Evolutionary conservation across 1,140 invertebrate genomes (phyloP).

Genomic region (Myzus persicae): DNA sequence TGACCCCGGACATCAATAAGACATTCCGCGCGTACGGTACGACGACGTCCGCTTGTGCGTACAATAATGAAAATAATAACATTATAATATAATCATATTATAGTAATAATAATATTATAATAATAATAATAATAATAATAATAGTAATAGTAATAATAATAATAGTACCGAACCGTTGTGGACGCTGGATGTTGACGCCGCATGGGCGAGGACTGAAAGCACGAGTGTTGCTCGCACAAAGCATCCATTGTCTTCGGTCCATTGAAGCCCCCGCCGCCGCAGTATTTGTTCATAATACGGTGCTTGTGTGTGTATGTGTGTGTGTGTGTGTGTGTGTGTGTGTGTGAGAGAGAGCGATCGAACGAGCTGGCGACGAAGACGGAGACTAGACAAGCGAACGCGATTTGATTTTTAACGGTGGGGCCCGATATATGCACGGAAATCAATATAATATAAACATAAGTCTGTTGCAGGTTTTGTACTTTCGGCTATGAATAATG

Average conservation of each 20-base stretch:
- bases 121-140: background rate
- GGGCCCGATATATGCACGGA: background rate
- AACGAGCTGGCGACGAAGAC: background rate
- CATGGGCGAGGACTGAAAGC: background rate
- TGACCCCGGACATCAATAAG: slow-evolving; percentile 50
- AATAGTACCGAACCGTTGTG: background rate
- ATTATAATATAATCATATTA: background rate
- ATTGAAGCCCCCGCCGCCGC: background rate
- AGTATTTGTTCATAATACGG: background rate
- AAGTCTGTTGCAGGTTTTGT: background rate
- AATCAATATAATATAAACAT: background rate
- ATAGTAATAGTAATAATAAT: background rate
- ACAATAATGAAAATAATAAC: background rate
- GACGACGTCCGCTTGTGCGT: background rate
- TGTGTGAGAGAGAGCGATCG: background rate
- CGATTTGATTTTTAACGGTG: background rate
- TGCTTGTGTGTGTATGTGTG: too few relatives aligned
- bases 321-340: background rate
- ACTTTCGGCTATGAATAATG: background rate
- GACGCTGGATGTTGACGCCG: background rate
- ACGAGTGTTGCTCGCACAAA: background rate
- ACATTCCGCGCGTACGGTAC: slow-evolving; percentile 31
- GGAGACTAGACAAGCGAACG: background rate
- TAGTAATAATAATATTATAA: background rate
- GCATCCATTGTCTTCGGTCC: slow-evolving; percentile 13